These are phyloP conservation scores for Notoglanidium macrostoma DNA, from an alignment of 2,797 vertebrate species.

Conservation along the genomic window DNA sequence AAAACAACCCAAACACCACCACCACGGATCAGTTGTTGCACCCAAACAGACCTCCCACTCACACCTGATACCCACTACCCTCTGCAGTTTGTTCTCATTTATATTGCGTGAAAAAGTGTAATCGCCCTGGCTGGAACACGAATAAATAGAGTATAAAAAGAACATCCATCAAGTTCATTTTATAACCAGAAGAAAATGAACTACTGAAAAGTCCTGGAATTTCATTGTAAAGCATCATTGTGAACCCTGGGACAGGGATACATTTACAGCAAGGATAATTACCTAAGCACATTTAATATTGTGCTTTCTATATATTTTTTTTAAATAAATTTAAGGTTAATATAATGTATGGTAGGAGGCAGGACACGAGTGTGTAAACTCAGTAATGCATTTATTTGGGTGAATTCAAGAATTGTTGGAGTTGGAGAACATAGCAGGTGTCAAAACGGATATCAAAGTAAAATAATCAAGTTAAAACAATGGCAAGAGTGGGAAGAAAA, in stretches of 20 bases:
- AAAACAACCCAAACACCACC: not conserved
- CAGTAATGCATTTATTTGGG: not conserved
- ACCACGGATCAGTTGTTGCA: not conserved
- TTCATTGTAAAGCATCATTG: not conserved
- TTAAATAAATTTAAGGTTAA: not conserved
- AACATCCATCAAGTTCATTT: not conserved
- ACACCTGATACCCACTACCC: not conserved
- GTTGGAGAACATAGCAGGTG: not conserved
- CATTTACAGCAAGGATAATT: not conserved
- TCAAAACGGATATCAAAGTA: not conserved
- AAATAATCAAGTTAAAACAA: not conserved
- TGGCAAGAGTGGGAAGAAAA: not conserved
- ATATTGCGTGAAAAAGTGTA: not conserved
- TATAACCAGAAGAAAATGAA: not conserved
- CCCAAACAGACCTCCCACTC: constrained; percentile 1
- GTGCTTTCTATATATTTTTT: not conserved
- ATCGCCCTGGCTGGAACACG: not conserved
- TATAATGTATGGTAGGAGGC: not conserved
- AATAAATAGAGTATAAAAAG: not conserved
- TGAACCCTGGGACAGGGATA: not conserved
- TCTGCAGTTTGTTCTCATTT: not conserved
- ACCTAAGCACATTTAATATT: not conserved
- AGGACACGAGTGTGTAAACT: not conserved
- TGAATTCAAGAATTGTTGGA: not conserved
- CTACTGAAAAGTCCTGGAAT: not conserved